Conservation (phyloP, 2,113 vertebrate species). For the Pipa parva region DNA sequence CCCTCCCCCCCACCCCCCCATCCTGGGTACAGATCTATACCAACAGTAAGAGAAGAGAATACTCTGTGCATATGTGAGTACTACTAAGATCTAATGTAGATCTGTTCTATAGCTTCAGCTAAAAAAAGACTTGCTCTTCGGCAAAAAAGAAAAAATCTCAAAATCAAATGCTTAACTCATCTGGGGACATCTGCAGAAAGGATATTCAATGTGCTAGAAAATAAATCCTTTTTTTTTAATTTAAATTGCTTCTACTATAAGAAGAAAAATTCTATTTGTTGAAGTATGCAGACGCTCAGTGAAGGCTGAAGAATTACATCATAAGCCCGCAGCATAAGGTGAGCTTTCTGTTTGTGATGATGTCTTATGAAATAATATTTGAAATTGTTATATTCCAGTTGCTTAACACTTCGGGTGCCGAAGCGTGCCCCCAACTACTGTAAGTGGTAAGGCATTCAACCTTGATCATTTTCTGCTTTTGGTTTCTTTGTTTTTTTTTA, state of each 20-base stretch:
- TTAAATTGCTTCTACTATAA: slow-evolving; percentile 18
- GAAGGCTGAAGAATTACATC: slow-evolving; percentile 21
- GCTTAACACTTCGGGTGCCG: background rate
- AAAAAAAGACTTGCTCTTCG: slow-evolving; percentile 6
- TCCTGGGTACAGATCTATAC: slow-evolving; percentile 30
- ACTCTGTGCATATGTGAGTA: slow-evolving; percentile 22
- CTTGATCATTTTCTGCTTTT: slow-evolving; percentile 5
- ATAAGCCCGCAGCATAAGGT: slow-evolving; percentile 22
- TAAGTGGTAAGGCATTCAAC: background rate
- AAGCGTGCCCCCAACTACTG: background rate
- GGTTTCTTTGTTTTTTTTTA: background rate
- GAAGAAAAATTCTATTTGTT: background rate
- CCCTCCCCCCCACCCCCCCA: slow-evolving; percentile 2
- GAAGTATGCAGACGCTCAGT: slow-evolving; percentile 31
- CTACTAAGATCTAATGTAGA: slow-evolving; percentile 25
- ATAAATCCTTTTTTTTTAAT: background rate
- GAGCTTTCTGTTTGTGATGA: slow-evolving; percentile 17
- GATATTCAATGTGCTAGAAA: background rate
- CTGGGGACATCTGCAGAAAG: slow-evolving; percentile 5
- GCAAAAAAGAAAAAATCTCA: background rate
- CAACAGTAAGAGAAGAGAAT: slow-evolving; percentile 23
- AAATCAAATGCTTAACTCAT: background rate
- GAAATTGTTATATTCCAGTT: background rate
- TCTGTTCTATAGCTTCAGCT: background rate
- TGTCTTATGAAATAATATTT: slow-evolving; percentile 9